phyloP scores from a whole-genome alignment of 2,888 invertebrate genomes.

The Meiosimyza platycephala region DNA sequence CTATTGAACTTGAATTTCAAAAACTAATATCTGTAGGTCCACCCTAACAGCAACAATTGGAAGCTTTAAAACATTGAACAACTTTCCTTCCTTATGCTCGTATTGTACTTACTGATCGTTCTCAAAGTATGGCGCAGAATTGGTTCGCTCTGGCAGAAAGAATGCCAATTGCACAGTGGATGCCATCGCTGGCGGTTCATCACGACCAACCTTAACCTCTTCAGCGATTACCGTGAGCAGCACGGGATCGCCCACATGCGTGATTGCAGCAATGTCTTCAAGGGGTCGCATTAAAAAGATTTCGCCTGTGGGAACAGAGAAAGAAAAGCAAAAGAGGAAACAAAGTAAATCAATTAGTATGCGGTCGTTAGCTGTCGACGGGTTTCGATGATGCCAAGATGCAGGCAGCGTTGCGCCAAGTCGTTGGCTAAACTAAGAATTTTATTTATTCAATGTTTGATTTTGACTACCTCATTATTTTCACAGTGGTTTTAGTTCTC shows the following conservation, averaged over 20 bases:
- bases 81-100: no score
- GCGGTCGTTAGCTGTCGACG: neutral
- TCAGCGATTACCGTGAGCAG: constrained; percentile 87
- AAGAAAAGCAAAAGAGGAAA: constrained; percentile 39
- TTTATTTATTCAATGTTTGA: no score
- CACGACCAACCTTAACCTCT: constrained; percentile 80
- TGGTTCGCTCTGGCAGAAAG: constrained; percentile 81
- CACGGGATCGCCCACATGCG: constrained; percentile 85
- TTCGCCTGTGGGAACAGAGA: constrained; percentile 70
- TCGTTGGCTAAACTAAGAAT: no score
- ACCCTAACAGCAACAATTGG: no score
- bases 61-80: no score
- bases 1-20: no score
- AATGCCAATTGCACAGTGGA: constrained; percentile 86
- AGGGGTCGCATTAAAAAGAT: constrained; percentile 78
- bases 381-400: neutral
- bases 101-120: constrained; percentile 76
- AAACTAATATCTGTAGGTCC: no score
- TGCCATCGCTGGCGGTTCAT: constrained; percentile 83
- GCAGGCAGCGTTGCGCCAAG: no score
- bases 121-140: constrained; percentile 83
- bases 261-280: constrained; percentile 82
- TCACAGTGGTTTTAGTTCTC: no score
- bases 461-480: no score
- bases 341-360: constrained; percentile 12